Evolutionary conservation across 64 coral and sea anemone genomes (phyloP), one percentile per base, ranked within the genome.

Genomic region (Trachythela sp.): DNA sequence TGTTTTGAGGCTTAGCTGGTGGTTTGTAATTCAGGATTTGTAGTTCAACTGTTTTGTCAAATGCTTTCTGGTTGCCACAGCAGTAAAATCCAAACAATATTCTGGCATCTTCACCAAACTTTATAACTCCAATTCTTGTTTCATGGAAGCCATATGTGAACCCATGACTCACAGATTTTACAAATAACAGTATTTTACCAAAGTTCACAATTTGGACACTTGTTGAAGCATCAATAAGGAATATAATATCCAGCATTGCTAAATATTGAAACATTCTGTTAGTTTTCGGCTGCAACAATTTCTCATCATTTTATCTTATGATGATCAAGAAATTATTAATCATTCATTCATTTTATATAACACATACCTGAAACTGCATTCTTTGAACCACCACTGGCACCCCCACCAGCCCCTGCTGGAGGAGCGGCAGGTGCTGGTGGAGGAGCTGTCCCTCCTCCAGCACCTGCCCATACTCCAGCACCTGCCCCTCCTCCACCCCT

Each of bases 381-480:
- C 5, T 22, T 22, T 31, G 59, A 68, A 22, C 59, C 30, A 4
- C 3, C 15, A 22, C 6, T n/a, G n/a, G n/a, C n/a, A n/a, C 92
- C 88, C 86, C 94, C 8, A 89, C 84, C 22, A 27, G 85, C 92
- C 58, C 83, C 83, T 4, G 85, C 48, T n/a, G n/a, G n/a, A n/a
- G n/a, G n/a, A n/a, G n/a, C n/a, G n/a, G n/a, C n/a, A n/a, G n/a
- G 9, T 54, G 51, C 51, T 54, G 9, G n/a, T 14, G 86, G 84
- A 30, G 45, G 31, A 27, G 75, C 89, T 58, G 91, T 90, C 27
- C 92, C 89, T 26, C 91, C 45, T 49, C 58, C 92, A 87, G 2
- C 84, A 85, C 10, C 90, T 33, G 33, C 92, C 86, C 4, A 39
- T 75, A 5, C 86, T 75, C 27, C 92, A 91, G 13, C 72, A 84